Conservation (phyloP, 1,140 invertebrate species). For the Drosophila ficusphila region DNA sequence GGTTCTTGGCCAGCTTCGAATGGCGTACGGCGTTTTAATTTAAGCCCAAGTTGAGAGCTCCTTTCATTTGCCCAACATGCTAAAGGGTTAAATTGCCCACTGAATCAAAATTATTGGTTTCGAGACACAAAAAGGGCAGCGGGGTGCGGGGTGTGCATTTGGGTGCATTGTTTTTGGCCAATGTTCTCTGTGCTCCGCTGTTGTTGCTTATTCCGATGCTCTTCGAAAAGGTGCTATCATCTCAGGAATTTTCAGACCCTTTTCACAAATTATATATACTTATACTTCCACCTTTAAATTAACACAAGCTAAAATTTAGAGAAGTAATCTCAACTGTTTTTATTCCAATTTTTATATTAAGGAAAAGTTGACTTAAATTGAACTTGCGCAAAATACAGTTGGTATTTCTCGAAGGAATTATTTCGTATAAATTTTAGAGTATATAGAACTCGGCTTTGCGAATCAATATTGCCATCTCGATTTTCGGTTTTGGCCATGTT, state of each 20-base stretch:
- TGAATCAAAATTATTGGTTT: constrained; percentile 84
- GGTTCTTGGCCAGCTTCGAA: constrained; percentile 31
- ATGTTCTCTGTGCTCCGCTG: constrained; percentile 9
- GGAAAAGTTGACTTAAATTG: no score
- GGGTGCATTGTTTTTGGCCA: constrained; percentile 72
- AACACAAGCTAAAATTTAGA: no score
- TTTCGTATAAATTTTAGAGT: constrained; percentile 8
- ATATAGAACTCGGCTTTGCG: neutral
- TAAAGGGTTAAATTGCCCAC: constrained; percentile 84
- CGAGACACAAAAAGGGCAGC: constrained; percentile 46
- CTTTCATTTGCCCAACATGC: constrained; percentile 79
- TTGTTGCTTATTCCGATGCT: constrained; percentile 10
- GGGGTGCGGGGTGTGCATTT: constrained; percentile 33
- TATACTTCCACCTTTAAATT: no score
- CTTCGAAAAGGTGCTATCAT: neutral
- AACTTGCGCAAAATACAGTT: no score
- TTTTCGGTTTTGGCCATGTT: constrained; percentile 42
- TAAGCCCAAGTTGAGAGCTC: constrained; percentile 74
- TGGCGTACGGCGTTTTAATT: constrained; percentile 75
- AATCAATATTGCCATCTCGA: constrained; percentile 2
- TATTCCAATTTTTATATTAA: no score
- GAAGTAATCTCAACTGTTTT: no score
- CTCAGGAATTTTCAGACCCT: neutral
- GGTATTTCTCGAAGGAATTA: no score
- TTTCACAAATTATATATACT: no score